Evolutionary conservation across 1,140 invertebrate genomes (phyloP).

Genomic region (Mya arenaria): DNA sequence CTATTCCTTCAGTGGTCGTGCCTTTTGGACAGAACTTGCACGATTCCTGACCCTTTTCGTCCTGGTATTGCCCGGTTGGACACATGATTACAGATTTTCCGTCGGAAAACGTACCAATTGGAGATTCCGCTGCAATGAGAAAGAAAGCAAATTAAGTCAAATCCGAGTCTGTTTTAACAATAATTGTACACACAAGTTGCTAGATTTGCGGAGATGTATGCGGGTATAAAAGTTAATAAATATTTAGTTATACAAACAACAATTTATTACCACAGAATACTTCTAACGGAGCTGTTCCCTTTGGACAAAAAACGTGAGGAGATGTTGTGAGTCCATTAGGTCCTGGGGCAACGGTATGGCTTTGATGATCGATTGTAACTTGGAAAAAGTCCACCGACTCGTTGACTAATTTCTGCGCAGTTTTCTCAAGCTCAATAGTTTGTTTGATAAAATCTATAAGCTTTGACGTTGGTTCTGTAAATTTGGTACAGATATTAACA

Average conservation of each 20-base stretch:
- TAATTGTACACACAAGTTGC: too few species aligned
- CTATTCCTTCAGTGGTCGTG: conserved; percentile 15
- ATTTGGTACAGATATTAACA: background rate
- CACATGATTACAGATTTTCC: conserved; percentile 10
- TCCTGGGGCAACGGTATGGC: background rate
- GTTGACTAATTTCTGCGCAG: conserved; percentile 13
- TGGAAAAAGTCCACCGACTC: conserved; percentile 23
- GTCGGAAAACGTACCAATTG: conserved; percentile 20
- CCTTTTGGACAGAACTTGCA: conserved; percentile 24
- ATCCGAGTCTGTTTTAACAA: too few species aligned
- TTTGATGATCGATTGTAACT: conserved; percentile 9
- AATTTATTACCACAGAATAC: conserved; percentile 44
- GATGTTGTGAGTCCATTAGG: background rate
- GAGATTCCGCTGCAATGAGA: conserved; percentile 18
- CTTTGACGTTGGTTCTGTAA: background rate
- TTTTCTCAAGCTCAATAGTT: conserved; percentile 23
- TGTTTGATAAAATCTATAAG: background rate
- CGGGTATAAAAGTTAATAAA: too few species aligned
- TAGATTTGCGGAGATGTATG: too few species aligned
- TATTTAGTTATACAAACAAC: too few species aligned
- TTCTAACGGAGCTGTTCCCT: background rate
- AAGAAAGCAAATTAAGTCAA: too few species aligned
- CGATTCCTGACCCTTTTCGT: background rate
- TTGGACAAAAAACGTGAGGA: conserved; percentile 1
- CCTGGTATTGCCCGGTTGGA: conserved; percentile 33